Percentiles rank a stretch among this genome's conserved stretches.
Evolutionary conservation across 2,888 invertebrate species (phyloP).

Genomic region (Eupeodes luniger): DNA sequence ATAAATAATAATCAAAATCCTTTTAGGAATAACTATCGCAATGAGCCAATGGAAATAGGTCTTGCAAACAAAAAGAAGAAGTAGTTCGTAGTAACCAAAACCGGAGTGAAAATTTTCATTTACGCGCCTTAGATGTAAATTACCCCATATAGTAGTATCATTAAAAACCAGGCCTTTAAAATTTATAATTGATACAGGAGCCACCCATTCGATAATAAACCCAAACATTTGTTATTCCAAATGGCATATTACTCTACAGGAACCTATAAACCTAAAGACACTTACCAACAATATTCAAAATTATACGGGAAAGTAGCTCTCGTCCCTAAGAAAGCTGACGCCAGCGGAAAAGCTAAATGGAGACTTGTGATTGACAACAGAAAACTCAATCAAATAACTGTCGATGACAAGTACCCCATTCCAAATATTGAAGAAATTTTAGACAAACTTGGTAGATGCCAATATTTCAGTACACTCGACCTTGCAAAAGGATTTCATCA

Average conservation of each 20-base stretch:
- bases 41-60: too few relatives aligned
- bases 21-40: too few relatives aligned
- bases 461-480: not conserved
- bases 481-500: not conserved
- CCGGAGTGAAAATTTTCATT: conserved; percentile 10
- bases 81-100: not conserved
- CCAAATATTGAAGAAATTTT: not conserved
- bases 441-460: not conserved
- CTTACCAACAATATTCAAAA: too few relatives aligned
- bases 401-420: not conserved
- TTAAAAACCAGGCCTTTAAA: conserved; percentile 18
- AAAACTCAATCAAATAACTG: not conserved
- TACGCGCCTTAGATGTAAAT: not conserved
- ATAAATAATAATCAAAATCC: too few relatives aligned
- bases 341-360: too few relatives aligned
- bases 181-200: conserved; percentile 14
- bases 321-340: too few relatives aligned
- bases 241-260: not conserved
- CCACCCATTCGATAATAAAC: conserved; percentile 7
- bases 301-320: too few relatives aligned
- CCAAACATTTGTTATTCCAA: conserved; percentile 3
- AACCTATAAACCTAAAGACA: not conserved
- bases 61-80: not conserved
- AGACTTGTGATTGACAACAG: too few relatives aligned
- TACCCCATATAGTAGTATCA: conserved; percentile 13